These are phyloP conservation scores for Artemia sinica DNA, from an alignment of 2,888 invertebrate genomes.

Conservation along the genomic window DNA sequence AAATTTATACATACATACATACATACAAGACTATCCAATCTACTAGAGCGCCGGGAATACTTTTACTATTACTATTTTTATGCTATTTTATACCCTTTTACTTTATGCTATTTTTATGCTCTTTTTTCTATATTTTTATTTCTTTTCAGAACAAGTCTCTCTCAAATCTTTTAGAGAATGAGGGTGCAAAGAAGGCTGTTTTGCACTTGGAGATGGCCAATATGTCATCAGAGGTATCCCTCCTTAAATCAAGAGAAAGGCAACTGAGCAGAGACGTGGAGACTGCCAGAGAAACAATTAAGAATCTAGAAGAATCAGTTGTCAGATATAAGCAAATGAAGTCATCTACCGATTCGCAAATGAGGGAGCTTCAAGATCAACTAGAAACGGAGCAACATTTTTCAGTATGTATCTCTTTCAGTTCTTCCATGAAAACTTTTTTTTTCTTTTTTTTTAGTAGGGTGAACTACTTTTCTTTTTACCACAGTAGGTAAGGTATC, in stretches of 20 bases:
- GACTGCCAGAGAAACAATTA: constrained; percentile 48
- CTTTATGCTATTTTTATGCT: no score
- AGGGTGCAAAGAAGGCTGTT: constrained; percentile 63
- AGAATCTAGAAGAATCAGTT: constrained; percentile 54
- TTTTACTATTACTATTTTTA: no score
- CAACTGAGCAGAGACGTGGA: constrained; percentile 50
- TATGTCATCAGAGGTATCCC: constrained; percentile 49
- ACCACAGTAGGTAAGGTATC: no score
- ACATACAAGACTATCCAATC: no score
- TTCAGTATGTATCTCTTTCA: constrained; percentile 39
- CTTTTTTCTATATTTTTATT: constrained; percentile 12
- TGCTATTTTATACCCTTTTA: background rate
- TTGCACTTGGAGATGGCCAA: constrained; percentile 63
- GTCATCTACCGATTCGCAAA: constrained; percentile 48
- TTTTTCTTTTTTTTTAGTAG: constrained; percentile 23
- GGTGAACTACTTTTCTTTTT: no score
- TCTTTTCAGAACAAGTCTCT: constrained; percentile 48
- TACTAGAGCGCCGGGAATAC: no score
- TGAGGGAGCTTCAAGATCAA: constrained; percentile 85
- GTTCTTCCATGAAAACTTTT: constrained; percentile 22
- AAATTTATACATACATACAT: no score
- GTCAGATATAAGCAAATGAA: constrained; percentile 50
- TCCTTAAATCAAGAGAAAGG: constrained; percentile 51
- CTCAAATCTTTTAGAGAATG: constrained; percentile 74
- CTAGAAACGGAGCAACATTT: constrained; percentile 91